These are phyloP conservation scores for Anguilla anguilla DNA, from an alignment of 2,797 vertebrate genomes.

Conservation along the genomic window DNA sequence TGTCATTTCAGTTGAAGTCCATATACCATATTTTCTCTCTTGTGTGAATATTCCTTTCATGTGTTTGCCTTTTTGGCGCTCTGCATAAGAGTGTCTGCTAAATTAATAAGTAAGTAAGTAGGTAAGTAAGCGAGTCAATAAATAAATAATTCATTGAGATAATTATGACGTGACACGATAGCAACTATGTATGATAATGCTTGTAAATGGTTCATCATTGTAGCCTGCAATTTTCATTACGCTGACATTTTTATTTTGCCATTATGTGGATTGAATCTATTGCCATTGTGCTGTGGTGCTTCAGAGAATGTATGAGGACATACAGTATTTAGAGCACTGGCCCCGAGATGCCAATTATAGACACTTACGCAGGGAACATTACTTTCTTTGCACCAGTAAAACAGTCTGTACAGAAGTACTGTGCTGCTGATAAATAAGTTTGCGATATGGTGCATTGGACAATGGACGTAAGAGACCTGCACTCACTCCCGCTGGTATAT, in stretches of 20 bases:
- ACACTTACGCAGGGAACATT: background rate
- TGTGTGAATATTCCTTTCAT: background rate
- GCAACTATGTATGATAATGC: background rate
- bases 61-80: background rate
- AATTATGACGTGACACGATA: background rate
- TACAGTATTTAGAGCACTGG: background rate
- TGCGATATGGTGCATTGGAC: background rate
- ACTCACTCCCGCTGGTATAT: too few relatives aligned
- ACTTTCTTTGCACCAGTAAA: background rate
- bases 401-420: background rate
- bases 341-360: background rate
- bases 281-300: background rate
- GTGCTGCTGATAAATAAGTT: background rate
- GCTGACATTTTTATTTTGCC: background rate
- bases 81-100: background rate
- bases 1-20: background rate
- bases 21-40: background rate
- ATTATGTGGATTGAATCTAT: background rate
- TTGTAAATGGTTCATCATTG: background rate
- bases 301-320: background rate
- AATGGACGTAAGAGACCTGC: background rate
- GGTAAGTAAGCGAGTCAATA: too few relatives aligned
- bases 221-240: background rate
- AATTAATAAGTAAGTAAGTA: too few relatives aligned
- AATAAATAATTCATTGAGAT: background rate